Evolutionary conservation across 1,140 invertebrate genomes (phyloP).

Genomic region (Drosophila cardini): DNA sequence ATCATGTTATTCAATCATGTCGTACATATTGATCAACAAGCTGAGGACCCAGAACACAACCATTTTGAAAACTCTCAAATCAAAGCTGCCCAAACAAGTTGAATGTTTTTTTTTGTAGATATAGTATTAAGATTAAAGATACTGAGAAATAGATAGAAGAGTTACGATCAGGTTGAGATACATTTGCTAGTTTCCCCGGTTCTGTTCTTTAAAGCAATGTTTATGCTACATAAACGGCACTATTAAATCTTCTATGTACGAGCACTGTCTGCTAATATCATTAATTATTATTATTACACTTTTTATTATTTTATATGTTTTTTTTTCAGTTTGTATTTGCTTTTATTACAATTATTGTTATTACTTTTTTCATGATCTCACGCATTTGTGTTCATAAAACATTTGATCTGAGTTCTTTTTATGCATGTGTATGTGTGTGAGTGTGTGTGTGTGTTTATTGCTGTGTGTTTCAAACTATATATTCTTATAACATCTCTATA

Average conservation of each 20-base stretch:
- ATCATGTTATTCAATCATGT: constrained; percentile 13
- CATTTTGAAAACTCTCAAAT: background rate
- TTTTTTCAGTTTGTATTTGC: background rate
- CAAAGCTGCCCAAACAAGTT: background rate
- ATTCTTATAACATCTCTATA: constrained; percentile 25
- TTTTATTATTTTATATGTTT: background rate
- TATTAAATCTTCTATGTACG: constrained; percentile 20
- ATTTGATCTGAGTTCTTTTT: constrained; percentile 12
- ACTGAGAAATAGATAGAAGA: background rate
- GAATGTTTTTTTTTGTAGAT: too few species aligned
- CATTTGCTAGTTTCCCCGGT: constrained; percentile 5
- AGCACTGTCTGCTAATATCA: constrained; percentile 24
- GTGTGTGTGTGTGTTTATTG: background rate
- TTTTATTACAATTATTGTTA: constrained; percentile 14
- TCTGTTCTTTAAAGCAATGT: constrained; percentile 26
- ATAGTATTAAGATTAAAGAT: background rate
- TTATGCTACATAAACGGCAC: constrained; percentile 15
- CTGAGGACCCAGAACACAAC: constrained; percentile 39
- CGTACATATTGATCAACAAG: constrained; percentile 26
- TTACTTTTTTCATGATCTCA: constrained; percentile 2
- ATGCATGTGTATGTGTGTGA: background rate
- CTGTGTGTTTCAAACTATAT: background rate
- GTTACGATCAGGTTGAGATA: background rate
- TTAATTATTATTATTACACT: constrained; percentile 16
- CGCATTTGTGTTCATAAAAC: constrained; percentile 8